Conservation (phyloP, 1,140 invertebrate species). For the Nautilus pompilius region DNA sequence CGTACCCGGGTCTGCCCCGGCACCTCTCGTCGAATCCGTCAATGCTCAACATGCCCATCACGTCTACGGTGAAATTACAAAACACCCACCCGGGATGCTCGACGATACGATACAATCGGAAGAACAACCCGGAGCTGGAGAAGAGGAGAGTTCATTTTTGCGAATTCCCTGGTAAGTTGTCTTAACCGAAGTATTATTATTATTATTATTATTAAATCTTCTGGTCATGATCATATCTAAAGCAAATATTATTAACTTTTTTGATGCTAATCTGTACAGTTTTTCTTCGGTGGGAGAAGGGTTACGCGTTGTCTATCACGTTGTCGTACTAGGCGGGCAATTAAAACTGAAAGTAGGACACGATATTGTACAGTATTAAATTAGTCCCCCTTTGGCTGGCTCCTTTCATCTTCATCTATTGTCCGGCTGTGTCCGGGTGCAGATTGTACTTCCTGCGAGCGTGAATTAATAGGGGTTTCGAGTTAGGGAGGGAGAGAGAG, state of each 20-base stretch:
- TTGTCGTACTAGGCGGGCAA: neutral
- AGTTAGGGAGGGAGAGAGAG: too few relatives aligned
- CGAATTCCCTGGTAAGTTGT: slow-evolving; percentile 81
- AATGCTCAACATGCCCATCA: neutral
- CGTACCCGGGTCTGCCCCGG: slow-evolving; percentile 39
- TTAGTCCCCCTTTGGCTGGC: too few relatives aligned
- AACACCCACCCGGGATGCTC: slow-evolving; percentile 53
- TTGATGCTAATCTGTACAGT: neutral
- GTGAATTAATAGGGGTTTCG: too few relatives aligned
- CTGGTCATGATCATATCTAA: neutral
- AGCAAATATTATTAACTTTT: neutral
- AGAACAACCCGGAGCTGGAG: slow-evolving; percentile 94
- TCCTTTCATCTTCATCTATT: too few relatives aligned
- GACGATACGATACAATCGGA: slow-evolving; percentile 73
- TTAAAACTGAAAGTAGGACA: neutral
- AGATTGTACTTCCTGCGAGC: too few relatives aligned
- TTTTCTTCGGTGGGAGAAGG: neutral
- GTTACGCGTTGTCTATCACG: neutral
- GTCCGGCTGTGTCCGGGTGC: too few relatives aligned
- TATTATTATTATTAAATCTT: neutral
- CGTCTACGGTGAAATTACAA: slow-evolving; percentile 27
- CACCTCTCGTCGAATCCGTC: slow-evolving; percentile 20
- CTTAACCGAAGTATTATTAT: neutral
- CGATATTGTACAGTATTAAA: too few relatives aligned
- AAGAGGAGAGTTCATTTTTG: slow-evolving; percentile 93